A percentile compares a stretch with the other conserved stretches of the same genome.
These are phyloP conservation scores for Agriopis marginaria DNA, from an alignment of 2,888 invertebrate species.

Conservation along the genomic window DNA sequence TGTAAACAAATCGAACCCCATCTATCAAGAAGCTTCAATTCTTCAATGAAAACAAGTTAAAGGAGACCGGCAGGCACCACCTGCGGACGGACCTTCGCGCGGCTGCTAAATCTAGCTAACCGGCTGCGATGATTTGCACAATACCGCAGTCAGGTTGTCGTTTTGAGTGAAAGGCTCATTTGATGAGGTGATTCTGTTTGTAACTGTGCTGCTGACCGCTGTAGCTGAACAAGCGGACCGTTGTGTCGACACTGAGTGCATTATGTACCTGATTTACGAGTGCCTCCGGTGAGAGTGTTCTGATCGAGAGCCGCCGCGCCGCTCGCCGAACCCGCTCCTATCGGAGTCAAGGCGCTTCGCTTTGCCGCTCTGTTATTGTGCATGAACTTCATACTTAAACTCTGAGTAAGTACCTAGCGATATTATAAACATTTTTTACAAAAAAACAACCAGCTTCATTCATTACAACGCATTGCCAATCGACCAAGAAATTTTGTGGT, in stretches of 20 bases:
- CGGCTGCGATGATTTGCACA: conserved; percentile 71
- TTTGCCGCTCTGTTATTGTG: conserved; percentile 44
- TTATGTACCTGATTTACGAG: conserved; percentile 55
- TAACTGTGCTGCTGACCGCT: conserved; percentile 66
- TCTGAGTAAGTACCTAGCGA: conserved; percentile 51
- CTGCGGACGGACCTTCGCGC: conserved; percentile 31
- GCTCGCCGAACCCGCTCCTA: conserved; percentile 31
- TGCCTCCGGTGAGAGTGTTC: conserved; percentile 44
- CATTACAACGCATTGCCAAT: not conserved
- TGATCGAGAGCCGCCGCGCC: conserved; percentile 13
- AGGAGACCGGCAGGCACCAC: conserved; percentile 36
- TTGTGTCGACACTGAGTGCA: conserved; percentile 52
- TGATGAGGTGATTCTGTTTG: conserved; percentile 62
- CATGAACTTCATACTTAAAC: conserved; percentile 43
- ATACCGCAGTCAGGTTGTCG: conserved; percentile 67
- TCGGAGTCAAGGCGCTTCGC: conserved; percentile 38
- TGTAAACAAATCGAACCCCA: conserved; percentile 71
- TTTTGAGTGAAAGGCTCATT: conserved; percentile 77
- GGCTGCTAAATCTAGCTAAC: conserved; percentile 64
- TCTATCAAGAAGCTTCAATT: conserved; percentile 64
- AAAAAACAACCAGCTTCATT: conserved; percentile 3
- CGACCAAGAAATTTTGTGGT: not conserved
- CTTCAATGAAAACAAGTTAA: conserved; percentile 66
- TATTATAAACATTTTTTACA: not conserved
- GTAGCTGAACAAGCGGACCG: conserved; percentile 58